phyloP scores from a whole-genome alignment of 2,797 vertebrate species.

The Thunnus albacares region DNA sequence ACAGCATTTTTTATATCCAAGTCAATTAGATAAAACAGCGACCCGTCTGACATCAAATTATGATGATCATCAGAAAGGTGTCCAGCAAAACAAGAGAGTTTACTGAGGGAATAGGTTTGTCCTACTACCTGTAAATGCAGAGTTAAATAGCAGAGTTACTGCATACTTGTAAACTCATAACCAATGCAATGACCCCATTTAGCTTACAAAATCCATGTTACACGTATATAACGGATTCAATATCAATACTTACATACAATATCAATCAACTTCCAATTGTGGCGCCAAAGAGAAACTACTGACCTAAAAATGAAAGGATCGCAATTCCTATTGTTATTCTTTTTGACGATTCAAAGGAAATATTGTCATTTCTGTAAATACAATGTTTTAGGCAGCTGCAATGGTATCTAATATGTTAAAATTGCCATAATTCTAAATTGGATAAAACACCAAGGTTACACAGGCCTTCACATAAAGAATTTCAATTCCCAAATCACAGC shows the following conservation, averaged over 20 bases:
- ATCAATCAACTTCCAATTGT: not conserved
- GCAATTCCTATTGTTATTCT: no score
- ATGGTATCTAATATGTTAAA: no score
- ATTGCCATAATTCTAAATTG: no score
- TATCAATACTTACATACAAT: no score
- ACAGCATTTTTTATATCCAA: constrained; percentile 59
- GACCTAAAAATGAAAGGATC: no score
- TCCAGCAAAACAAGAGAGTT: not conserved
- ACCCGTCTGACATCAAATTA: constrained; percentile 8
- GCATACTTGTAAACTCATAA: not conserved
- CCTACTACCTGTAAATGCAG: not conserved
- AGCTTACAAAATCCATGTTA: not conserved
- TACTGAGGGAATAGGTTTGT: not conserved
- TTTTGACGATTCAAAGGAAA: no score
- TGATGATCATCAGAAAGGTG: not conserved
- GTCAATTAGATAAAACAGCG: constrained; percentile 9
- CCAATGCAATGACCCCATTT: not conserved
- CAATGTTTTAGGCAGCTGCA: no score
- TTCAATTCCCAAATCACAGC: no score
- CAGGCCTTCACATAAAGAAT: no score
- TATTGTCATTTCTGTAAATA: no score
- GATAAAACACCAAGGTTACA: no score
- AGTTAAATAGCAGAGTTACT: not conserved
- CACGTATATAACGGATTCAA: no score
- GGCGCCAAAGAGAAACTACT: not conserved